A percentile compares a stretch with the other conserved stretches of the same genome.
Conservation (phyloP, 35 echinoderm and acorn worm species). For the Holothuria glaberrima region DNA sequence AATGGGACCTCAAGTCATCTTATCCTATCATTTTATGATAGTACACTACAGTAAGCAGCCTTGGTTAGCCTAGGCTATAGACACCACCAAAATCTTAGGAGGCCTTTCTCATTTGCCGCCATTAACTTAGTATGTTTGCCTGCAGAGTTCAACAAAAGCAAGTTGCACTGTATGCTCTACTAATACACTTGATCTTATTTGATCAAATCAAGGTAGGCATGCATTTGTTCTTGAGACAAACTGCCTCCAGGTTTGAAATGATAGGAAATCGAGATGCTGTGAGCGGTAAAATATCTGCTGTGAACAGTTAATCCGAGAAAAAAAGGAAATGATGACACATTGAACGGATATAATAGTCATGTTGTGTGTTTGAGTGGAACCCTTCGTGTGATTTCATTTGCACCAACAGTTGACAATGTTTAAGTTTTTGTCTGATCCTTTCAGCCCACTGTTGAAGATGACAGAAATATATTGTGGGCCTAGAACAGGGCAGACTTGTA, state of each 20-base stretch:
- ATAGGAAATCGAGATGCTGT: slow-evolving; percentile 93
- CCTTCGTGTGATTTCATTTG: neutral
- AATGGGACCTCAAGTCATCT: too few species aligned
- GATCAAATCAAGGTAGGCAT: slow-evolving; percentile 44
- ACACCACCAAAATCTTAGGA: too few species aligned
- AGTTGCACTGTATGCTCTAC: too few species aligned
- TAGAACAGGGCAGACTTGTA: too few species aligned
- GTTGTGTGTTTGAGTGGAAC: slow-evolving; percentile 23
- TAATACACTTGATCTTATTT: slow-evolving; percentile 93
- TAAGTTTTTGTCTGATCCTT: slow-evolving; percentile 19
- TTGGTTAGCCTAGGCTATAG: too few species aligned
- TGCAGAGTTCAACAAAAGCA: too few species aligned
- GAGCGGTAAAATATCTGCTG: slow-evolving; percentile 55
- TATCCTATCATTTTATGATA: too few species aligned
- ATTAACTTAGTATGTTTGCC: too few species aligned
- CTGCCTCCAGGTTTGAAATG: slow-evolving; percentile 57
- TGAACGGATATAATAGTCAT: slow-evolving; percentile 76
- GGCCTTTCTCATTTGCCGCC: too few species aligned
- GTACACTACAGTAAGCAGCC: too few species aligned
- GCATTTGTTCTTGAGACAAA: neutral
- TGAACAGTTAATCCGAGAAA: slow-evolving; percentile 75
- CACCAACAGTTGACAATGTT: neutral
- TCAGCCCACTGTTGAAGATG: neutral
- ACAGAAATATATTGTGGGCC: too few species aligned
- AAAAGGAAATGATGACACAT: slow-evolving; percentile 75